Evolutionary conservation across 2,888 invertebrate genomes (phyloP).

Genomic region (Phyllotreta striolata): DNA sequence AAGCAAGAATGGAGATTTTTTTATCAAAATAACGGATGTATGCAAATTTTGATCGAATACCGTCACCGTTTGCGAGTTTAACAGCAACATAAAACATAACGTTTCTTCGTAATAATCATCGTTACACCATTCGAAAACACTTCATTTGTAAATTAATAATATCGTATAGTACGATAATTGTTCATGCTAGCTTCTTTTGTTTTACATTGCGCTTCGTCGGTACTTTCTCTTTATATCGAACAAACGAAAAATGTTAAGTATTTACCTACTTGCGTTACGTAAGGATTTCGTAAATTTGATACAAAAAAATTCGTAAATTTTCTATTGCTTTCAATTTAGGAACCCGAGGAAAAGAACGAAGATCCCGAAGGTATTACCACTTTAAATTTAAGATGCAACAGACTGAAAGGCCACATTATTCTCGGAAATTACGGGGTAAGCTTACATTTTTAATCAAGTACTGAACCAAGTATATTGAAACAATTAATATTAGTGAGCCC

Average conservation of each 20-base stretch:
- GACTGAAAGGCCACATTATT: constrained; percentile 83
- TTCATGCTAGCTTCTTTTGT: constrained; percentile 24
- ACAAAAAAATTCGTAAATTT: not conserved
- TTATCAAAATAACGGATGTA: no score
- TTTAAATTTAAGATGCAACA: constrained; percentile 79
- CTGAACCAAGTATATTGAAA: not conserved
- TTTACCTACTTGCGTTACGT: not conserved
- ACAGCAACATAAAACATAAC: constrained; percentile 30
- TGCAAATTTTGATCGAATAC: not conserved
- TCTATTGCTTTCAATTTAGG: constrained; percentile 45
- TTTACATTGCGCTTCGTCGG: constrained; percentile 7
- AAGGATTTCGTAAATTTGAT: no score
- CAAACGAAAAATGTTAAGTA: not conserved
- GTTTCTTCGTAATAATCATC: constrained; percentile 14
- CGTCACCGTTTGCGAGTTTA: constrained; percentile 6
- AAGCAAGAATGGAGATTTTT: no score
- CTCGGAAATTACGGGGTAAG: constrained; percentile 86
- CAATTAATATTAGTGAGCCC: no score
- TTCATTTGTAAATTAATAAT: constrained; percentile 23
- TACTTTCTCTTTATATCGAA: constrained; percentile 34
- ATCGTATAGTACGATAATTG: constrained; percentile 19
- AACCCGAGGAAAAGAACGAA: constrained; percentile 56
- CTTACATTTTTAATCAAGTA: constrained; percentile 35
- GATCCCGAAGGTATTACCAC: constrained; percentile 68
- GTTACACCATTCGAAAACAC: constrained; percentile 21